Evolutionary conservation across 1,140 invertebrate genomes (phyloP).

Genomic region (Papilio aristodemus): DNA sequence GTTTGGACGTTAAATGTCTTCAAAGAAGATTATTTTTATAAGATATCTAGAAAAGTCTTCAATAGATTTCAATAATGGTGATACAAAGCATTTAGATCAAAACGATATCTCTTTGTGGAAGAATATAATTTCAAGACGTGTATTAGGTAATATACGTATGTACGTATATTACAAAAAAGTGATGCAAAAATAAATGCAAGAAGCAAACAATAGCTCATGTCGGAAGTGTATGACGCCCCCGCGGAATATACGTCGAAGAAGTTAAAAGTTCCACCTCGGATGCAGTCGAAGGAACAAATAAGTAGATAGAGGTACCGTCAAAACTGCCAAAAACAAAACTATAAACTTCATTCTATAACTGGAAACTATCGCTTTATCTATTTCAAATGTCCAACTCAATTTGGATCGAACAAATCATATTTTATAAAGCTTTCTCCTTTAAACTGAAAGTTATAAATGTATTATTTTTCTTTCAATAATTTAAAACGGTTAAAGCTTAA

Average conservation of each 20-base stretch:
- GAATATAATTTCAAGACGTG: too few species aligned
- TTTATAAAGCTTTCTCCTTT: constrained; percentile 46
- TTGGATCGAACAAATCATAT: constrained; percentile 56
- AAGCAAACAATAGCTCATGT: constrained; percentile 30
- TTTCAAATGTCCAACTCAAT: constrained; percentile 75
- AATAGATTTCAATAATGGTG: too few species aligned
- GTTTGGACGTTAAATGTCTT: too few species aligned
- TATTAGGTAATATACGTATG: too few species aligned
- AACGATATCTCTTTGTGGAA: too few species aligned
- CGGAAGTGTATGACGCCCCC: constrained; percentile 65
- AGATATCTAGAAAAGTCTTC: too few species aligned
- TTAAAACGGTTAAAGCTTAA: too few species aligned
- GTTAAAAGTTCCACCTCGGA: constrained; percentile 73
- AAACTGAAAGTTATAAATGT: neutral
- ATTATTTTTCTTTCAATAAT: neutral
- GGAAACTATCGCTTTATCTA: constrained; percentile 76
- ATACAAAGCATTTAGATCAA: too few species aligned
- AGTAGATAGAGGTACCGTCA: constrained; percentile 76
- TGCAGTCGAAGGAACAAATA: constrained; percentile 76
- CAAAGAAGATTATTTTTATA: too few species aligned
- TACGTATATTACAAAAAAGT: neutral
- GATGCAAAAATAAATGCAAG: neutral
- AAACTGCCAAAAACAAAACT: constrained; percentile 81
- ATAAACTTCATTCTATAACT: constrained; percentile 79
- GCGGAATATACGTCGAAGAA: constrained; percentile 63